Evolutionary conservation across 2,113 vertebrate genomes (phyloP), one percentile per base, ranked within the genome.

Genomic region (Rostratula benghalensis): DNA sequence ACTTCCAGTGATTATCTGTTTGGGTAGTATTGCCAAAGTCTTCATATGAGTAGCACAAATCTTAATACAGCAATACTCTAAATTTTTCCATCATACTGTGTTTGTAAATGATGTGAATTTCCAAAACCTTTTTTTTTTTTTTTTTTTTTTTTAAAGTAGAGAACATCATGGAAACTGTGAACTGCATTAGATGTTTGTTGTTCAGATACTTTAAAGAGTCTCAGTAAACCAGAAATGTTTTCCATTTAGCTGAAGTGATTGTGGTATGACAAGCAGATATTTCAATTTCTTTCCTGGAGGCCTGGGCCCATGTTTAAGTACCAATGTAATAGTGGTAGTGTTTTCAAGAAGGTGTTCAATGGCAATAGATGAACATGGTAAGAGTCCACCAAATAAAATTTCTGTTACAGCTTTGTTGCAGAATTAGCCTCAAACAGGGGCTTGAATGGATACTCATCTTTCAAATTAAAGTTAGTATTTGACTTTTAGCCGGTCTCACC

Each of bases 1-100:
- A 59, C 28, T 37, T 60, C n/a, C 24, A 19, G 20, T 59, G 53
- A 30, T 79, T 51, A 39, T 50, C 90, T 76, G 5, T 57, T 35
- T 60, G 74, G 27, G 19, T 22, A 41, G 9, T 82, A 56, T 48
- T 82, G 33, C 43, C 48, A 20, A 91, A 89, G 14, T 60, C 39
- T 75, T 87, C 24, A 41, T 39, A 16, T 8, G 64, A 89, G 21
- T 21, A 75, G 28, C 24, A 68, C 11, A 22, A 71, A 45, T 78
- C 50, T 14, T 41, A 45, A 21, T 6, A 30, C 0, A 0, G 13
- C 0, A 0, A 28, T 43, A 5, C 45, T 11, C 23, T 64, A 12
- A 89, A 19, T 14, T 43, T 84, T 92, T 53, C 33, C 39, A 11
- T 41, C 7, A 4, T 30, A 7, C 11, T 65, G 43, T 69, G 10